Percentiles rank a stretch among this genome's conserved stretches.
These are phyloP conservation scores for Gymnogyps californianus DNA, from an alignment of 2,113 vertebrate genomes.

Conservation along the genomic window DNA sequence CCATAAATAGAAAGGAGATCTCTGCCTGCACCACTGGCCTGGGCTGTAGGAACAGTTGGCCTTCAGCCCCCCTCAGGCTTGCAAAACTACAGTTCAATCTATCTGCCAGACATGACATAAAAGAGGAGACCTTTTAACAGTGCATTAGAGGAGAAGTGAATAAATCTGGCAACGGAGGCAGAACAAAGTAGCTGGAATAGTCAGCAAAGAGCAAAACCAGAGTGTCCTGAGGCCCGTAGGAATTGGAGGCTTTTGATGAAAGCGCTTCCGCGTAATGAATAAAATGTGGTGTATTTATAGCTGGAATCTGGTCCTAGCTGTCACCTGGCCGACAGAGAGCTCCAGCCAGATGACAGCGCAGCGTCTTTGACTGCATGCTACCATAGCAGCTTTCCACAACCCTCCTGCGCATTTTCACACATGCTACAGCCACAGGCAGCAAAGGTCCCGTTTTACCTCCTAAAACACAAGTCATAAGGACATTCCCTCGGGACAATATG, in stretches of 20 bases:
- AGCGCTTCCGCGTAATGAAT: not conserved
- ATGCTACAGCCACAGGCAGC: not conserved
- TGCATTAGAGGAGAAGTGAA: not conserved
- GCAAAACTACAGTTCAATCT: not conserved
- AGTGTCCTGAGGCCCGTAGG: not conserved
- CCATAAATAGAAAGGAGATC: not conserved
- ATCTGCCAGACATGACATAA: not conserved
- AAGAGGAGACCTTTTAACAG: not conserved
- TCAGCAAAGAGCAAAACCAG: not conserved
- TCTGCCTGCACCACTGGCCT: not conserved
- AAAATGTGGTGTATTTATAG: not conserved
- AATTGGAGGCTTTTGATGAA: not conserved
- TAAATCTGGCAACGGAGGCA: not conserved
- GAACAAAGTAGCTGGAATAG: not conserved
- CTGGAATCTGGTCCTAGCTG: not conserved
- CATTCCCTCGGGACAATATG: fast-evolving
- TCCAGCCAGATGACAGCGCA: not conserved
- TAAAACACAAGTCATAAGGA: not conserved
- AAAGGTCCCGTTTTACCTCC: not conserved
- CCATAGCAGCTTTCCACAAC: not conserved
- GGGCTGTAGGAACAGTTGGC: not conserved
- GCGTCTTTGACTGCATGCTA: not conserved
- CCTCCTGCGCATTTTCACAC: not conserved
- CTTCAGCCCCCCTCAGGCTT: not conserved
- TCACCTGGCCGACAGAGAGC: not conserved